Base-by-base conservation (phyloP, 2,888 invertebrate genomes). In the Rotaria sp. region DNA sequence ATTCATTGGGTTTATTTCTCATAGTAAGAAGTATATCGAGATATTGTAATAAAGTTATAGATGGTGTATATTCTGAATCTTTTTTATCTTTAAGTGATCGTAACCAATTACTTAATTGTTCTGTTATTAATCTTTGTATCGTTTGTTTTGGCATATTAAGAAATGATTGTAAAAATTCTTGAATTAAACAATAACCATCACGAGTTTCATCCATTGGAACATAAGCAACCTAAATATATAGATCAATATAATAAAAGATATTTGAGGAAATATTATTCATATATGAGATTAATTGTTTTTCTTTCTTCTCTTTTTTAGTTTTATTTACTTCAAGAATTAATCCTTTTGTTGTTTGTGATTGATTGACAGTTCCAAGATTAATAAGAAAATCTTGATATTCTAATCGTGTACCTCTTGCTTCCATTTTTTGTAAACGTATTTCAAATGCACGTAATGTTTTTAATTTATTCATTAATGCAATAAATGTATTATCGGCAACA, bases 351-450 rank as follows among this genome's bases (percentile, higher is more conserved):
- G 24, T 80, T 41, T 80, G 45, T 13, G 80, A 26, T 80, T 80
- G 80, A 45, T 13, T 45, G 15, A 80, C 80, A n/a, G 45, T 80
- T 4, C 80, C 80, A 45, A 80, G 41, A 80, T 80, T 80, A 45
- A 80, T 80, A 45, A 80, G n/a, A 80, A 80, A 80, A 80, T 80
- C 80, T 80, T 80, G 80, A 80, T 80, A 80, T 80, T 80, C 80
- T n/a, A 80, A 80, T 45, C 45, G 80, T 80, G 80, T 80, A 5
- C 80, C 80, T 5, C 45, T 10, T n/a, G 15, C 41, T n/a, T 45
- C 45, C 80, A 45, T 80, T 80, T 80, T 80, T 13, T 45, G n/a
- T 45, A 80, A 80, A 26, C 80, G 80, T 45, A n/a, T 13, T n/a
- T 80, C 80, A 80, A 45, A 80, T 15, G 45, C 80, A 4, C 45